Evolutionary conservation across 2,888 invertebrate genomes (phyloP).

Genomic region (Tenodera sinensis): DNA sequence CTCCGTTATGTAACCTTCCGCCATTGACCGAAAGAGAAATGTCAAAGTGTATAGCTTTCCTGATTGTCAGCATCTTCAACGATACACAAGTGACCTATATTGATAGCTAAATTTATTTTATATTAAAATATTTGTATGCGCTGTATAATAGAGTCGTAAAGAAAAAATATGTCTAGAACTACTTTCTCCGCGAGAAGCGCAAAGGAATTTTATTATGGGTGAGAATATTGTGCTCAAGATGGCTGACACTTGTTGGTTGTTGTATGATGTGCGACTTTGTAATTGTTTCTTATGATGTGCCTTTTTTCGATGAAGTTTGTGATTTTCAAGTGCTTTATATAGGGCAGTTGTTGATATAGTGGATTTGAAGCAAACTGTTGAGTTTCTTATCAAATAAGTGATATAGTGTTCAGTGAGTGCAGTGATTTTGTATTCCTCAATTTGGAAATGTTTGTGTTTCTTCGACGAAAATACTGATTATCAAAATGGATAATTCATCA

Average conservation of each 20-base stretch:
- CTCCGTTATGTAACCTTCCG: constrained; percentile 1
- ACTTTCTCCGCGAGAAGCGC: background rate
- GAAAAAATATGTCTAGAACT: background rate
- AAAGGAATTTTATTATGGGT: constrained; percentile 23
- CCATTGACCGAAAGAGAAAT: background rate
- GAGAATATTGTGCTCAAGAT: constrained; percentile 40
- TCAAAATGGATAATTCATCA: constrained; percentile 36
- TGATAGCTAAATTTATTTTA: background rate
- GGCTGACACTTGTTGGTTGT: constrained; percentile 50
- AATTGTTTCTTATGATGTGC: constrained; percentile 30
- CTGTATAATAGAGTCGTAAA: background rate
- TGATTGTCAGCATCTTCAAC: background rate
- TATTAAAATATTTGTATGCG: too few relatives aligned
- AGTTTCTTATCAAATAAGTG: background rate
- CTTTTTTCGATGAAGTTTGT: constrained; percentile 9
- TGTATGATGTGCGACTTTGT: constrained; percentile 35
- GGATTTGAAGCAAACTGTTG: background rate
- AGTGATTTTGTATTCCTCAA: constrained; percentile 3
- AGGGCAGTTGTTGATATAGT: background rate
- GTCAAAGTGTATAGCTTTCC: background rate
- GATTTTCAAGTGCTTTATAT: background rate
- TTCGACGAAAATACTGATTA: constrained; percentile 20
- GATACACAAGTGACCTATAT: background rate
- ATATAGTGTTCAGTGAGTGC: background rate
- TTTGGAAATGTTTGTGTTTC: constrained; percentile 32